A percentile compares a stretch with the other conserved stretches of the same genome.
Evolutionary conservation across 2,888 invertebrate genomes (phyloP).

Genomic region (Tetramorium bicarinatum): DNA sequence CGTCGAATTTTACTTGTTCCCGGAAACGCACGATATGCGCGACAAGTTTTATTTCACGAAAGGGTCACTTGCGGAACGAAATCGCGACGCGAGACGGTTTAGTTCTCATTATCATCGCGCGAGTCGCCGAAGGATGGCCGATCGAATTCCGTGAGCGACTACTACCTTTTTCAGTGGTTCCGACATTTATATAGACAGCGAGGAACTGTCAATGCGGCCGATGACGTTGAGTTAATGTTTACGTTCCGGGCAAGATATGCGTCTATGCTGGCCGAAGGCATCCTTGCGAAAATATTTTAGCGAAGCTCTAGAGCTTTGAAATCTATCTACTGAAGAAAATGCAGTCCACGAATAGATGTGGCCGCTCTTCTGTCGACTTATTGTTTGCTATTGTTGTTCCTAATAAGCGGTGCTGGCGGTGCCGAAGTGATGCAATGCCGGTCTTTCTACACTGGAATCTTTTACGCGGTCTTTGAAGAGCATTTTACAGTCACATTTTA

Average conservation of each 20-base stretch:
- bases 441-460: not conserved
- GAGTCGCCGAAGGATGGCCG: not conserved
- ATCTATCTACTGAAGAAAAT: slow-evolving; percentile 15
- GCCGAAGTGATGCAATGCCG: slow-evolving; percentile 3
- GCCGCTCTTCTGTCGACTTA: not conserved
- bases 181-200: slow-evolving; percentile 67
- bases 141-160: slow-evolving; percentile 64
- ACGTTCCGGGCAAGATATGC: slow-evolving; percentile 33
- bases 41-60: not conserved
- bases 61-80: not conserved
- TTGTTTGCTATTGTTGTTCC: slow-evolving; percentile 34
- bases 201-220: slow-evolving; percentile 60
- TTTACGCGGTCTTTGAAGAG: slow-evolving; percentile 6
- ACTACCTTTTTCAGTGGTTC: slow-evolving; percentile 60
- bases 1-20: not conserved
- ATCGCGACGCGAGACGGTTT: not conserved
- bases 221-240: slow-evolving; percentile 54
- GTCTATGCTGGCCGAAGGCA: slow-evolving; percentile 33
- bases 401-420: slow-evolving; percentile 21
- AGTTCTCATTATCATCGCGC: not conserved
- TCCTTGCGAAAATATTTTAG: slow-evolving; percentile 53
- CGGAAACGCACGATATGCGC: not conserved
- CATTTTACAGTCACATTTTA: slow-evolving; percentile 23
- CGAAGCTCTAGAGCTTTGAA: not conserved
- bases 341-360: slow-evolving; percentile 27